phyloP scores from a whole-genome alignment of 2,113 vertebrate genomes.

The Holacanthus passer region DNA sequence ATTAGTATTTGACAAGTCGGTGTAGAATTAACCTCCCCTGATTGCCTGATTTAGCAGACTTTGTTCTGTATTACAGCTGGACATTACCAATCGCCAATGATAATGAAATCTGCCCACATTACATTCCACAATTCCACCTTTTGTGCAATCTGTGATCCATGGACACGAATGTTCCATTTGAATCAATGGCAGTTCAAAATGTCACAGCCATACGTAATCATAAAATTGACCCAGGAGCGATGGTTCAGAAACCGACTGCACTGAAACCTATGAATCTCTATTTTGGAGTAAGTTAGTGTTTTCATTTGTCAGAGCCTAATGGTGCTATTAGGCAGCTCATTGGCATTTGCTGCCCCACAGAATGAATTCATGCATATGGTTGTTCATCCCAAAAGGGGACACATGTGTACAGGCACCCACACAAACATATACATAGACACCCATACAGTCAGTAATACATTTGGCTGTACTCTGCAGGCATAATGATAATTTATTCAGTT shows the following conservation, averaged over 20 bases:
- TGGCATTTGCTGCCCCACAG: conserved; percentile 74
- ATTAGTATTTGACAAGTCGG: conserved; percentile 54
- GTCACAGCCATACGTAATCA: conserved; percentile 75
- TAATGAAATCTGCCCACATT: conserved; percentile 72
- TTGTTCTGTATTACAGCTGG: conserved; percentile 52
- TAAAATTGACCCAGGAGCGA: conserved; percentile 63
- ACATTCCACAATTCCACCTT: conserved; percentile 61
- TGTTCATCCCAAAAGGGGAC: conserved; percentile 56
- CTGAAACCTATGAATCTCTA: conserved; percentile 72
- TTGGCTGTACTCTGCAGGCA: conserved; percentile 49
- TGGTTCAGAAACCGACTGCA: conserved; percentile 65
- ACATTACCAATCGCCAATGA: conserved; percentile 61
- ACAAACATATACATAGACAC: conserved; percentile 26
- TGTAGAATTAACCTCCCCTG: conserved; percentile 53
- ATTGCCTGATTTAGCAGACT: conserved; percentile 56
- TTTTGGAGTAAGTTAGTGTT: conserved; percentile 74
- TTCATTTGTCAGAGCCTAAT: conserved; percentile 82
- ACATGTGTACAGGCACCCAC: conserved; percentile 26
- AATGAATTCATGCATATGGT: conserved; percentile 69
- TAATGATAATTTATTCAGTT: conserved; percentile 77
- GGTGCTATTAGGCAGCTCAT: conserved; percentile 73
- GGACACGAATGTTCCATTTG: conserved; percentile 65
- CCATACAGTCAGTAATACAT: conserved; percentile 34
- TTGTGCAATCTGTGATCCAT: conserved; percentile 60
- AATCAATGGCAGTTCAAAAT: conserved; percentile 76